Percentiles rank a stretch among this genome's conserved stretches.
Evolutionary conservation across 2,113 vertebrate genomes (phyloP).

Genomic region (Anhinga rufa): DNA sequence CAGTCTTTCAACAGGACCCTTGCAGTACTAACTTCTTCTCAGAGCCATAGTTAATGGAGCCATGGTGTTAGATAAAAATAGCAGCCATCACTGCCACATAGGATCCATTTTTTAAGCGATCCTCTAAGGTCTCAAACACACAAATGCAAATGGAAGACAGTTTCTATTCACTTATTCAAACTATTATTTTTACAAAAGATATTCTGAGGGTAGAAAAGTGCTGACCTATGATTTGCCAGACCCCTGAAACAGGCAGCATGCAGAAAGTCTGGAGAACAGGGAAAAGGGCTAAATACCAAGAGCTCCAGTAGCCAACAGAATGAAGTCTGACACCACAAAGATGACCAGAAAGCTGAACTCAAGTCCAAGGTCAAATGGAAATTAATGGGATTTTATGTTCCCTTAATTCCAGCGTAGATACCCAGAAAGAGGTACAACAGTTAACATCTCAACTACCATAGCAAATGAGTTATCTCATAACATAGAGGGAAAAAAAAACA

Average conservation of each 20-base stretch:
- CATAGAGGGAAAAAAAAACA: not conserved
- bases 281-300: not conserved
- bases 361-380: not conserved
- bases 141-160: not conserved
- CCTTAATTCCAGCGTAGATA: not conserved
- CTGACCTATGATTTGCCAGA: not conserved
- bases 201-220: not conserved
- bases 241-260: not conserved
- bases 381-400: not conserved
- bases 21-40: not conserved
- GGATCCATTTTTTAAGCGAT: too few species aligned
- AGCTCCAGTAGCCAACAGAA: not conserved
- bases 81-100: not conserved
- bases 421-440: not conserved
- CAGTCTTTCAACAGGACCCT: not conserved
- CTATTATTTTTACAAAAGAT: not conserved
- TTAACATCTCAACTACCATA: not conserved
- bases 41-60: not conserved
- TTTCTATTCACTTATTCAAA: not conserved
- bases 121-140: not conserved
- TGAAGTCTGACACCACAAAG: not conserved
- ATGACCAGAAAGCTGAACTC: not conserved
- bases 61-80: not conserved
- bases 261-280: not conserved
- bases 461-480: not conserved